A percentile compares a stretch with the other conserved stretches of the same genome.
phyloP scores from a whole-genome alignment of 2,888 invertebrate genomes.

The Icerya purchasi region DNA sequence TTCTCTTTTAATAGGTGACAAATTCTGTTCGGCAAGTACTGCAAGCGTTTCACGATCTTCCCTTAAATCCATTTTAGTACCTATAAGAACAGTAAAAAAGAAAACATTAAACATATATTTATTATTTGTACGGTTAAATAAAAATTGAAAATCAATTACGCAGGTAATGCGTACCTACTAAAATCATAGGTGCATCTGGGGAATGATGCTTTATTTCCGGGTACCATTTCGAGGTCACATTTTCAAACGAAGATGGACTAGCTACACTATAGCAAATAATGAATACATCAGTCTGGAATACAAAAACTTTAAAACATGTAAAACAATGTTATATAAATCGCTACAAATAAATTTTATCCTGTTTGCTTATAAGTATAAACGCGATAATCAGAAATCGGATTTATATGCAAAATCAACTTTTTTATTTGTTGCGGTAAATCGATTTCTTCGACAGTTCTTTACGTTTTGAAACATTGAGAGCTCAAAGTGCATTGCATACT shows the following conservation, averaged over 20 bases:
- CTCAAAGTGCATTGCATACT: no score
- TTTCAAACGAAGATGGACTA: conserved; percentile 97
- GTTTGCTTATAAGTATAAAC: no score
- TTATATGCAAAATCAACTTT: no score
- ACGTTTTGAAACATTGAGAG: no score
- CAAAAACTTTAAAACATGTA: no score
- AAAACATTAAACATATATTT: conserved; percentile 6
- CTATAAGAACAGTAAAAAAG: conserved; percentile 28
- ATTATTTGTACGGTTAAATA: no score
- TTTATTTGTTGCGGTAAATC: no score
- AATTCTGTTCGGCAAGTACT: conserved; percentile 74
- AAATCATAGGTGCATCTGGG: conserved; percentile 94
- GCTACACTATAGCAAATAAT: conserved; percentile 98
- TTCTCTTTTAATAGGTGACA: conserved; percentile 87
- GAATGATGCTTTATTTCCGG: conserved; percentile 99
- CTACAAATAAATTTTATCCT: no score
- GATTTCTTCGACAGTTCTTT: no score
- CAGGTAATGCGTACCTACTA: conserved; percentile 68
- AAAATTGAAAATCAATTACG: no score
- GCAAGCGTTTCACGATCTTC: conserved; percentile 92
- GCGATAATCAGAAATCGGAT: no score
- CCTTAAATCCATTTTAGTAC: conserved; percentile 95
- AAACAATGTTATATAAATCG: no score
- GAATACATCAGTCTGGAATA: conserved; percentile 81
- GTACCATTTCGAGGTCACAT: conserved; percentile 98